Base-by-base conservation (phyloP, 2,113 vertebrate genomes). In the Blennius ocellaris region DNA sequence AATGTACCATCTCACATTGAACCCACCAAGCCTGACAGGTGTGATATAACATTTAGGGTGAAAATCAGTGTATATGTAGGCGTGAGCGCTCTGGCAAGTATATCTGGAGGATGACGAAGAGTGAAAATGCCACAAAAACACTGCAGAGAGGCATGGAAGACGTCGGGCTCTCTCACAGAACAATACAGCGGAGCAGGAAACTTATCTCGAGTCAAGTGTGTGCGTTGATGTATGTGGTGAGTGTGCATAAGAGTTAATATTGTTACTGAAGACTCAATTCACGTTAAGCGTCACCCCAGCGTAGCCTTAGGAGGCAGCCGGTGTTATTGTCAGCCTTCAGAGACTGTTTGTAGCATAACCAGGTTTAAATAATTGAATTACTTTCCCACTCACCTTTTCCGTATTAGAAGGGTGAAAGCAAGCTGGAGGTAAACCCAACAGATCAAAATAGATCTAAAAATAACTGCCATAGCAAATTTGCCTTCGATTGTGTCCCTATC, bases 331-430 rank as follows among this genome's bases (percentile, higher is more conserved):
- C 80, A 86, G 78, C 83, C 84, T 72, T 80, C 83, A 69, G 86
- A 89, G 85, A 80, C 75, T 83, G 69, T 90, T 91, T 88, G 83
- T 70, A 62, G 81, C 80, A 75, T 87, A 90, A 90, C 86, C 82
- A 79, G 78, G 75, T 90, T 91, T 88, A 81, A 87, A 85, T 90
- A 84, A 91, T 87, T 87, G 56, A 93, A 89, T 91, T 81, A 87
- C 66, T 73, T 82, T 78, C 68, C 57, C 73, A 62, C 76, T 83
- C 84, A 30, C 64, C 76, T 82, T 81, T 63, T 61, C 15, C 21
- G 73, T 86, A 79, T 89, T 84, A 91, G 75, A 73, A 74, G 81
- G 80, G 72, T 62, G 10, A 75, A 76, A 45, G 60, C 73, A 72
- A 84, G 81, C 83, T 76, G 68, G 84, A 92, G 84, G 84, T 89